Conservation (phyloP, 2,888 invertebrate species). For the Euplagia quadripunctaria region DNA sequence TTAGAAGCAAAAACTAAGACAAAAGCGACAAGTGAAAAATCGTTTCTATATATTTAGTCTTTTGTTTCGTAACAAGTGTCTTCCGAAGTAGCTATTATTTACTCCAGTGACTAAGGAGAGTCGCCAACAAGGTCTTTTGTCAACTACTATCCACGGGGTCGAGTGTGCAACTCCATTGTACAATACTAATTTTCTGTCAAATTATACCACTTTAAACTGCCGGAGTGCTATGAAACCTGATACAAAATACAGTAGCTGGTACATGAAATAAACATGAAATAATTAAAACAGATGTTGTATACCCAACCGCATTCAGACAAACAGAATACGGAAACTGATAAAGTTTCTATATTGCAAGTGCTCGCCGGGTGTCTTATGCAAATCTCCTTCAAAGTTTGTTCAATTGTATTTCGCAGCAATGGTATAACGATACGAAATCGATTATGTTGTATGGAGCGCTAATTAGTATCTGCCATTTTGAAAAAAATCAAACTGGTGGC, state of each 20-base stretch:
- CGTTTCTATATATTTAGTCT: constrained; percentile 36
- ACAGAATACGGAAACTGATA: constrained; percentile 10
- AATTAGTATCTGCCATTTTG: neutral
- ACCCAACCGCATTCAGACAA: constrained; percentile 10
- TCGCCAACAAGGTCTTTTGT: constrained; percentile 48
- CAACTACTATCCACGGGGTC: constrained; percentile 48
- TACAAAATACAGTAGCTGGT: constrained; percentile 22
- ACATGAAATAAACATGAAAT: constrained; percentile 23
- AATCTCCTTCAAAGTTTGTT: constrained; percentile 10
- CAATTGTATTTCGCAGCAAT: neutral
- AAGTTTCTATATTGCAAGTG: constrained; percentile 33
- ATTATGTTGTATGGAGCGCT: neutral
- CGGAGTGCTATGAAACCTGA: constrained; percentile 20
- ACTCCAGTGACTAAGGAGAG: constrained; percentile 54
- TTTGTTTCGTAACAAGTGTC: constrained; percentile 61
- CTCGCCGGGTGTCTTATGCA: constrained; percentile 12
- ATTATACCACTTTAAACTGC: constrained; percentile 49
- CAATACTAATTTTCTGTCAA: constrained; percentile 47
- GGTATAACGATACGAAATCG: neutral
- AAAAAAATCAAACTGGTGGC: neutral
- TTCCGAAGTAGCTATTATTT: constrained; percentile 66
- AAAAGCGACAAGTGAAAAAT: constrained; percentile 40
- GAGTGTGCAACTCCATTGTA: constrained; percentile 48
- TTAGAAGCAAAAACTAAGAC: constrained; percentile 27
- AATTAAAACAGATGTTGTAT: constrained; percentile 9